Percentiles rank a stretch among this genome's conserved stretches.
Evolutionary conservation across 2,113 vertebrate species (phyloP).

Genomic region (Physeter macrocephalus): DNA sequence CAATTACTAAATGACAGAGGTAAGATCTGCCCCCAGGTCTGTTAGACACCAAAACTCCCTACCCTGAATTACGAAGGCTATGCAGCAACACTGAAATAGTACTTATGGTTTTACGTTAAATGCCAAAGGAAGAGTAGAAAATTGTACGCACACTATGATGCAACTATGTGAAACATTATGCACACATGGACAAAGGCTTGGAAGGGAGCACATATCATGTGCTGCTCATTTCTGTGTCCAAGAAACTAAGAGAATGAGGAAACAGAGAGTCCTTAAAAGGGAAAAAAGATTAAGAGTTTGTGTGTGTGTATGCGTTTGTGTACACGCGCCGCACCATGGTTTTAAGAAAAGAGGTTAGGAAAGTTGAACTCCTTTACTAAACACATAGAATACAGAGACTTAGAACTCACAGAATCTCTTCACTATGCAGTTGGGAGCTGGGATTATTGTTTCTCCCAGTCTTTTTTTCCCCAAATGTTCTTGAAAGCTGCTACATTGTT

Average conservation of each 20-base stretch:
- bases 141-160: rapidly evolving
- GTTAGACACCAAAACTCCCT: neutral
- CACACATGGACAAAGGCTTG: neutral
- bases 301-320: no score
- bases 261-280: no score
- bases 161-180: neutral
- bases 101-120: neutral
- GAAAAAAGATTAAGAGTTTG: neutral
- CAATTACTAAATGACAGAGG: neutral
- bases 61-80: neutral
- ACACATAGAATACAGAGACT: neutral
- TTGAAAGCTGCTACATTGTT: neutral
- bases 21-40: neutral
- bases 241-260: neutral
- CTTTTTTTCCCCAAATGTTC: neutral
- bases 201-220: neutral
- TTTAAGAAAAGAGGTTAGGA: neutral
- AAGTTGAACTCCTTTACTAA: neutral
- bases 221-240: neutral
- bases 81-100: neutral
- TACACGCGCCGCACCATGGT: rapidly evolving
- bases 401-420: neutral
- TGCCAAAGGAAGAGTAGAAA: neutral
- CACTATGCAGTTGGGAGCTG: neutral
- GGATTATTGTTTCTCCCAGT: neutral